Conservation (phyloP, 2,797 vertebrate species). For the Cirrhinus mrigala region DNA sequence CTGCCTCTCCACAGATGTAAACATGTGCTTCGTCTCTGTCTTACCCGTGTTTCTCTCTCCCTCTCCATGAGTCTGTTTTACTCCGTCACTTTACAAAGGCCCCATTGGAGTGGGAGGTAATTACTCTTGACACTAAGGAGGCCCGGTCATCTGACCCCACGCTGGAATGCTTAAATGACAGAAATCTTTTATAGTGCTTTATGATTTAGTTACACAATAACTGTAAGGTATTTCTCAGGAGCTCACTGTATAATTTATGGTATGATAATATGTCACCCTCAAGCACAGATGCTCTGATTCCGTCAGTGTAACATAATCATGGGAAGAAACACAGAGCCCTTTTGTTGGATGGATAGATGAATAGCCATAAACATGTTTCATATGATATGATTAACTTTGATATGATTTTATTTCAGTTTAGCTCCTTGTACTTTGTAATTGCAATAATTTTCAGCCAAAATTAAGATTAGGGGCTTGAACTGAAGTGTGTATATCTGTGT, state of each 20-base stretch:
- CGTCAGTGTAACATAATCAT: constrained; percentile 18
- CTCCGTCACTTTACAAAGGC: constrained; percentile 48
- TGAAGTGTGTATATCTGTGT: neutral
- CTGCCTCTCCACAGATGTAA: constrained; percentile 38
- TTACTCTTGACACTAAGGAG: constrained; percentile 60
- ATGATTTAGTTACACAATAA: constrained; percentile 47
- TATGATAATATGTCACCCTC: constrained; percentile 8
- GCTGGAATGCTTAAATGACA: constrained; percentile 71
- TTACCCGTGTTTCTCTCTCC: constrained; percentile 1
- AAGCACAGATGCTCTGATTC: constrained; percentile 14
- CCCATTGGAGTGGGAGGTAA: constrained; percentile 57
- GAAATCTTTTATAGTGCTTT: constrained; percentile 56
- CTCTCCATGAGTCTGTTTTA: constrained; percentile 2
- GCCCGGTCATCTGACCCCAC: constrained; percentile 72
- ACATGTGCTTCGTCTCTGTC: constrained; percentile 18
- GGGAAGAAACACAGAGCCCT: neutral
- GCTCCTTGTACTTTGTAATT: neutral
- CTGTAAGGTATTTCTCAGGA: constrained; percentile 25
- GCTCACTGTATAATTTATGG: constrained; percentile 37
- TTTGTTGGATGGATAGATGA: constrained; percentile 25
- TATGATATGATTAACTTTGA: neutral
- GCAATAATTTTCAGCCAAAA: neutral
- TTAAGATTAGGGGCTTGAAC: neutral
- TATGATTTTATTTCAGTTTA: neutral
- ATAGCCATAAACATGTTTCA: constrained; percentile 12